Base-by-base conservation (phyloP, 2,888 invertebrate genomes). In the Nineta flava region DNA sequence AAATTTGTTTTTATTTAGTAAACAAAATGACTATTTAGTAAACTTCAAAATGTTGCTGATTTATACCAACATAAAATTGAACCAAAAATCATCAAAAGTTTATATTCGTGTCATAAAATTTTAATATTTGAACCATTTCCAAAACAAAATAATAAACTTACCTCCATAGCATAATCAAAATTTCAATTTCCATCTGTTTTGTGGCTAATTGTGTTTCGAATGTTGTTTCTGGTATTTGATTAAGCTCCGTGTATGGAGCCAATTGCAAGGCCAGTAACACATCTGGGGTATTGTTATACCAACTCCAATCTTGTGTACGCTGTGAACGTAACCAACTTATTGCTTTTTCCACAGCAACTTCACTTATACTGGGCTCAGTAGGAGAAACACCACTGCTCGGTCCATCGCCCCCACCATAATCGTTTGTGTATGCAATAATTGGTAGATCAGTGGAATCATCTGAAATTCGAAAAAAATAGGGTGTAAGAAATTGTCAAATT, bases 171-270 rank as follows among this genome's bases (percentile, higher is more conserved):
- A 86, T 76, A 48, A 88, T 75, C 47, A 90, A 75, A 52, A 88
- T 81, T 61, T 91, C 88, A 47, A 91, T 77, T 66, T 91, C 90
- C 81, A 91, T 81, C 65, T 90, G 87, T 62, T 91, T 91, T 31
- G 81, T 80, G 15, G 84, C 84, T 46, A 91, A 74, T 63, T 83
- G 81, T 68, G 83, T 75, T 61, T 83, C 83, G 52, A 81, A 63
- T 2, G 76, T 73, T 52, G 76, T 74, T 49, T 75, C 75, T 41
- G 78, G 73, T 13, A 62, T 52, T 9, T 56, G 55, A 35, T 55
- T 55, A 46, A 59, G 53, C 42, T 63, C 62, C 26, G 60, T 60
- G 43, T 58, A 56, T 53, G 65, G 62, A 40, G 69, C 69, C 57
- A 84, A 74, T 67, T 87, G 83, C 51, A 90, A 72, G 32, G 88